Conservation (phyloP, 2,797 vertebrate genomes). For the Artibeus lituratus region DNA sequence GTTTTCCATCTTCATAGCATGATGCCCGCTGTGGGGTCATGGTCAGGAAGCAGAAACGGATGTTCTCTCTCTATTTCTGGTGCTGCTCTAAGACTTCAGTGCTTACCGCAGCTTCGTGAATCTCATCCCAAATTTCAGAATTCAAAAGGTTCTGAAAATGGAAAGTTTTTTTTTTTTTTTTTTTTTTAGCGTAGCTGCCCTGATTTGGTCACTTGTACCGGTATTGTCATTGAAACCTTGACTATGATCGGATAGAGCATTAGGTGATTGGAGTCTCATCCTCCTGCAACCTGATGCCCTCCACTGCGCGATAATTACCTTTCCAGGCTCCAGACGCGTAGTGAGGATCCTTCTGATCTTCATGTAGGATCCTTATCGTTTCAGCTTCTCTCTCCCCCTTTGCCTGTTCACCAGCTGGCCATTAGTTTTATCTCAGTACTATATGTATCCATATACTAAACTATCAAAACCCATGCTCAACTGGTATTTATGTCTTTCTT, state of each 20-base stretch:
- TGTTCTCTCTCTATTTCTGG: background rate
- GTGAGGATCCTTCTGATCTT: background rate
- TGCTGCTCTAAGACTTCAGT: background rate
- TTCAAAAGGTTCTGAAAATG: background rate
- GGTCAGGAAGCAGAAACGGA: background rate
- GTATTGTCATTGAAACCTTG: background rate
- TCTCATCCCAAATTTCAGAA: background rate
- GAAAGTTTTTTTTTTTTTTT: background rate
- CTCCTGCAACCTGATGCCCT: background rate
- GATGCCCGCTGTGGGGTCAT: background rate
- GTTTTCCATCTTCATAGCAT: background rate
- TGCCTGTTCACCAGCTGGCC: background rate
- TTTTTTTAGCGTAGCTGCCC: background rate
- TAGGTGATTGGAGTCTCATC: background rate
- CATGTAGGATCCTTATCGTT: background rate
- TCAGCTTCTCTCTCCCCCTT: background rate
- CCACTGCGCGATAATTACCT: background rate
- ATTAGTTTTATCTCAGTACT: background rate
- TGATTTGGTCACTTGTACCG: background rate
- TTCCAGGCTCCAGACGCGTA: background rate
- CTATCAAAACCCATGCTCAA: background rate
- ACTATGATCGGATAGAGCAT: background rate
- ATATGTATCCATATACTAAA: rapidly evolving
- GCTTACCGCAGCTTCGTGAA: background rate
- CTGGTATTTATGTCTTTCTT: background rate